Evolutionary conservation across 2,888 invertebrate species (phyloP).

Genomic region (Harpagoxenus sublaevis): DNA sequence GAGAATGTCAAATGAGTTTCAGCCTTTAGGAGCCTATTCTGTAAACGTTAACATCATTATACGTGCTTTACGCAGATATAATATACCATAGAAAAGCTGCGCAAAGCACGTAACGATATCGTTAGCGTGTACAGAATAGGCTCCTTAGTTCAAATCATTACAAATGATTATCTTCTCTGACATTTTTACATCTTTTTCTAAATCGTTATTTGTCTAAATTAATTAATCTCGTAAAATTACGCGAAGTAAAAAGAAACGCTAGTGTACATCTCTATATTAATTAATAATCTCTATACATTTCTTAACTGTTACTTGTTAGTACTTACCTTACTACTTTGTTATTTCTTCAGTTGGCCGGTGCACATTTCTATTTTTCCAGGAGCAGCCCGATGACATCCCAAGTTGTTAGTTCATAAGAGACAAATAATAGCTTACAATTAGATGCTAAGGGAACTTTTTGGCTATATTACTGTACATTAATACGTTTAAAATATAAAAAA

Average conservation of each 20-base stretch:
- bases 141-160: neutral
- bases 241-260: neutral
- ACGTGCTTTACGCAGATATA: too few species aligned
- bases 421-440: slow-evolving; percentile 68
- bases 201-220: neutral
- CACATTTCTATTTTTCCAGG: slow-evolving; percentile 63
- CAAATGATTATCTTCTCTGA: neutral
- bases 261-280: neutral
- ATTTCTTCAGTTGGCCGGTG: neutral
- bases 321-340: neutral
- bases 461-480: slow-evolving; percentile 73
- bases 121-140: too few species aligned
- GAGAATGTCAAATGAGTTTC: slow-evolving; percentile 14
- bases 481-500: slow-evolving; percentile 63
- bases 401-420: slow-evolving; percentile 78
- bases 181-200: neutral
- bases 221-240: slow-evolving; percentile 4
- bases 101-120: too few species aligned
- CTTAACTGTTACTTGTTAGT: neutral
- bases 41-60: too few species aligned
- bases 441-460: slow-evolving; percentile 69
- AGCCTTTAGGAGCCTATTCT: neutral
- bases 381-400: slow-evolving; percentile 77
- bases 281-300: neutral
- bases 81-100: too few species aligned